phyloP scores from a whole-genome alignment of 2,888 invertebrate genomes.

The Spodoptera littoralis region DNA sequence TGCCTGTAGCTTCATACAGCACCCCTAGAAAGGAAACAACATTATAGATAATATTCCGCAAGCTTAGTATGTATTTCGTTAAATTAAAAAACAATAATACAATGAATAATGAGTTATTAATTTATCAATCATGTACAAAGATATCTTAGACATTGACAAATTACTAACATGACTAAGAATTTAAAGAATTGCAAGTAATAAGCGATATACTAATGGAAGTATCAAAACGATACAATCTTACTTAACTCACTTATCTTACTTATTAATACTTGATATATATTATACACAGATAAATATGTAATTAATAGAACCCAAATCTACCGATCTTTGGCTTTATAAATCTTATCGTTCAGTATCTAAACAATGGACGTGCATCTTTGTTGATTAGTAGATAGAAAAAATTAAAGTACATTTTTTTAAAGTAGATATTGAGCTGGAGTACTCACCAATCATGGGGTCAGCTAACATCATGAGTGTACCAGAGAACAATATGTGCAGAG shows the following conservation, averaged over 20 bases:
- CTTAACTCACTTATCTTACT: too few species aligned
- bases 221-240: slow-evolving; percentile 4
- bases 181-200: not conserved
- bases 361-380: not conserved
- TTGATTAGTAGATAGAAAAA: not conserved
- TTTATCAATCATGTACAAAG: too few species aligned
- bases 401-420: not conserved
- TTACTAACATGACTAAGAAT: not conserved
- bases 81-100: too few species aligned
- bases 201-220: not conserved
- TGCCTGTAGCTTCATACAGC: slow-evolving; percentile 87
- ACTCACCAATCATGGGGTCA: slow-evolving; percentile 91
- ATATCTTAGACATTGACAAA: too few species aligned
- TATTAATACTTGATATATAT: not conserved
- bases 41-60: not conserved
- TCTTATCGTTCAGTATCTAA: slow-evolving; percentile 1
- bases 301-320: slow-evolving; percentile 2
- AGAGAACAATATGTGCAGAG: slow-evolving; percentile 92
- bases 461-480: slow-evolving; percentile 91
- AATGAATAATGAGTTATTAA: too few species aligned
- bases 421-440: slow-evolving; percentile 2
- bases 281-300: not conserved
- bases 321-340: not conserved
- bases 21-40: slow-evolving; percentile 70
- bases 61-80: too few species aligned